Evolutionary conservation across 2,113 vertebrate species (phyloP).

Genomic region (Embiotoca jacksoni): DNA sequence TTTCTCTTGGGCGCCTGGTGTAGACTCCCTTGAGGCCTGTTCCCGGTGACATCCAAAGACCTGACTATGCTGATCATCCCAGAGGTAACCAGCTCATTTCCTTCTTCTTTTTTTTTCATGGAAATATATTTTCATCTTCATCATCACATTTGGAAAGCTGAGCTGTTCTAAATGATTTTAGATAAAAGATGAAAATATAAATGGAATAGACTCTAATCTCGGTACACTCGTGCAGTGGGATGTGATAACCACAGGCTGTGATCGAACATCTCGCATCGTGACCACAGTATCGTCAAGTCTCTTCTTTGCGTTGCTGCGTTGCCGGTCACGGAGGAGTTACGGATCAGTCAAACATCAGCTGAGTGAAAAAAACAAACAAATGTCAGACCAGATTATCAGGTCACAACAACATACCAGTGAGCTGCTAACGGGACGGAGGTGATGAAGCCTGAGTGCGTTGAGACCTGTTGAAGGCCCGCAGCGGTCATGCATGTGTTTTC

Average conservation of each 20-base stretch:
- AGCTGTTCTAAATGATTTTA: neutral
- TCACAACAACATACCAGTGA: neutral
- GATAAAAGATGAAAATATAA: too few relatives aligned
- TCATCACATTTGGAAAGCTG: neutral
- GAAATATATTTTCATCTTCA: neutral
- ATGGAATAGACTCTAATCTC: too few relatives aligned
- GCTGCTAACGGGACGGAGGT: neutral
- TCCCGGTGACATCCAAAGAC: slow-evolving; percentile 95
- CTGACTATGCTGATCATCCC: slow-evolving; percentile 98
- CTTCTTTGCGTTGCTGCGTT: neutral
- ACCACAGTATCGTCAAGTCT: neutral
- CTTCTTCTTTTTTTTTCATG: neutral
- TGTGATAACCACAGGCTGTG: too few relatives aligned
- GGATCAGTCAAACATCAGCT: neutral
- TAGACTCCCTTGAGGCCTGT: slow-evolving; percentile 95
- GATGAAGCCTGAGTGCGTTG: neutral
- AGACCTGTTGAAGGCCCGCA: slow-evolving; percentile 1
- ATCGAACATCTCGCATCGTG: too few relatives aligned
- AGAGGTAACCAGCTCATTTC: slow-evolving; percentile 87
- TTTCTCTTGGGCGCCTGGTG: slow-evolving; percentile 49
- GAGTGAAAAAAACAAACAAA: neutral
- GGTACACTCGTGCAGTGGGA: too few relatives aligned
- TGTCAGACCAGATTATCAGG: neutral
- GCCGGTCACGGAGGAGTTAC: neutral
- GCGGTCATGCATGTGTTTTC: slow-evolving; percentile 25